Conservation (phyloP, 2,888 invertebrate genomes). For the Ditula angustiorana region DNA sequence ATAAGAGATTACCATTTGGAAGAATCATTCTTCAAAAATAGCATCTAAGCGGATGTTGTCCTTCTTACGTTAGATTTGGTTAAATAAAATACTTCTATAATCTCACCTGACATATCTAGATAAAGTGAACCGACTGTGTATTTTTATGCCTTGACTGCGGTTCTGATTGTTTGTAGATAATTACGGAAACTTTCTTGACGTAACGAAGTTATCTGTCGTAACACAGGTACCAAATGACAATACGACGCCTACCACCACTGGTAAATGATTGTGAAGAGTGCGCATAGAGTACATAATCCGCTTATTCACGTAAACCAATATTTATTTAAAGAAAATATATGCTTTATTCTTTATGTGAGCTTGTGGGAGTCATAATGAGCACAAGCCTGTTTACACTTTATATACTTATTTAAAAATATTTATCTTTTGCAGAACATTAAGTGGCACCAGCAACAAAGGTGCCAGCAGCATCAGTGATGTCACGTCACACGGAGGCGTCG, state of each 20-base stretch:
- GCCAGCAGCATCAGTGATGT: slow-evolving; percentile 46
- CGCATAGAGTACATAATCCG: too few relatives aligned
- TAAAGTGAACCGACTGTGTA: not conserved
- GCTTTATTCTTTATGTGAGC: too few relatives aligned
- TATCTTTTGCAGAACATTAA: slow-evolving; percentile 66
- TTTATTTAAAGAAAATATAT: too few relatives aligned
- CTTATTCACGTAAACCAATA: too few relatives aligned
- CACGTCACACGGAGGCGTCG: slow-evolving; percentile 50
- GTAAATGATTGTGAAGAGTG: not conserved
- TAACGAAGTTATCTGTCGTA: slow-evolving; percentile 24
- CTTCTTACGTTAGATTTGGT: too few relatives aligned
- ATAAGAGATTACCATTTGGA: too few relatives aligned
- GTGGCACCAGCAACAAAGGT: slow-evolving; percentile 56
- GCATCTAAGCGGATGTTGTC: too few relatives aligned
- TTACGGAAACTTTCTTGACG: slow-evolving; percentile 27
- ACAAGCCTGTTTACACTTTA: not conserved
- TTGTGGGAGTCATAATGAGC: too few relatives aligned
- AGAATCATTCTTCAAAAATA: too few relatives aligned
- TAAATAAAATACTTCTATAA: too few relatives aligned
- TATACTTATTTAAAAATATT: too few relatives aligned
- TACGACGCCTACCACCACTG: not conserved
- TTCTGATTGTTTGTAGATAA: slow-evolving; percentile 24
- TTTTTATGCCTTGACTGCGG: slow-evolving; percentile 13
- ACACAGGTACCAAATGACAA: not conserved
- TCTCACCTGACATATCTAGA: not conserved